Evolutionary conservation across 2,888 invertebrate species (phyloP), one percentile per base, ranked within the genome.

Genomic region (Agonopterix heracliana): DNA sequence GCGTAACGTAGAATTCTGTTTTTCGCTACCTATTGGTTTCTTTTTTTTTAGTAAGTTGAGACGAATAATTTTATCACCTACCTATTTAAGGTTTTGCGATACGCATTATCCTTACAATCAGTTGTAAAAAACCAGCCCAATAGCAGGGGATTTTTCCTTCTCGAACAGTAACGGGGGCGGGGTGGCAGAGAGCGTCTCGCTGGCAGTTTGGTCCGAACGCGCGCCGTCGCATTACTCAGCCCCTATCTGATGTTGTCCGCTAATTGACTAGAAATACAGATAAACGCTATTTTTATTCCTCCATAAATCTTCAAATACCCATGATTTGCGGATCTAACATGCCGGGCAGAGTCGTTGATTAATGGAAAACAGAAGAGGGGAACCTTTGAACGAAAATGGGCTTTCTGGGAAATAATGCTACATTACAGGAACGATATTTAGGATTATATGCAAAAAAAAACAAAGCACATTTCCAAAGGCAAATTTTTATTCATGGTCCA

Each of bases 261-360:
- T 87, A 87, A 88, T 86, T 88, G 86, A 84, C 83, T 82, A 86
- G 86, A 86, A 86, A 80, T 78, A 74, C 72, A 77, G 84, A 86
- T 85, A 82, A 47, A 78, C 66, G 72, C 71, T 76, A 81, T 82
- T 83, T 81, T 82, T 78, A 76, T 67, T 60, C 62, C 49, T 48
- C 61, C 71, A 74, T 78, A 70, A 77, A 80, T 77, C 78, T 75
- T 69, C 64, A 63, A 66, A 71, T 57, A 54, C 53, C 56, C 60
- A 46, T 62, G 61, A 66, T 61, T 61, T 60, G 60, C 55, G 46
- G 56, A 57, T 64, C 61, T 51, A 36, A 57, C 45, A 41, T 46
- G 44, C 45, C 43, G 51, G 47, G 47, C 43, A 43, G 43, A 46
- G 41, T 35, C 12, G 11, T 42, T 49, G 43, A 45, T 45, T 49